These are phyloP conservation scores for Micrasema longulum DNA, from an alignment of 1,140 invertebrate species.

Conservation along the genomic window DNA sequence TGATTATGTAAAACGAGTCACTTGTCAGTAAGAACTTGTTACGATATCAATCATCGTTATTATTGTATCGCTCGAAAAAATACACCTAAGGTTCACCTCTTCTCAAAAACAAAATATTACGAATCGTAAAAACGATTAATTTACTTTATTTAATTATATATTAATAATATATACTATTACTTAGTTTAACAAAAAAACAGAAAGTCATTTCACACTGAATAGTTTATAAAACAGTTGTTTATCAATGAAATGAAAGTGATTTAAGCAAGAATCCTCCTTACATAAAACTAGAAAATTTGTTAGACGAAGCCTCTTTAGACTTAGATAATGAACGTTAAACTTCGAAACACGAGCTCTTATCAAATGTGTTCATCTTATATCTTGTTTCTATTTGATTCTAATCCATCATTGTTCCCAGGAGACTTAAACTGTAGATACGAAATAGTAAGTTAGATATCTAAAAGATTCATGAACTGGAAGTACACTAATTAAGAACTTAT, in stretches of 20 bases:
- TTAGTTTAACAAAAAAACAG: too few relatives aligned
- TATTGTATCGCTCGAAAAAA: slow-evolving; percentile 40
- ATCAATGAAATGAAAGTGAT: neutral
- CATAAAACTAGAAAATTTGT: neutral
- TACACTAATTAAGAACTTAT: neutral
- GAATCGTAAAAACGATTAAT: too few relatives aligned
- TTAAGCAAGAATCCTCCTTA: too few relatives aligned
- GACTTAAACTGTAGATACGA: slow-evolving; percentile 17
- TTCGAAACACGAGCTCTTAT: slow-evolving; percentile 1
- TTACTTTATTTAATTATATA: too few relatives aligned
- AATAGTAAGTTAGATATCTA: slow-evolving; percentile 20
- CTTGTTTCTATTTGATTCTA: slow-evolving; percentile 33
- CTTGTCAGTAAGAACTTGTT: slow-evolving; percentile 55
- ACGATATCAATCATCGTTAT: slow-evolving; percentile 54
- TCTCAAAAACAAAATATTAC: neutral
- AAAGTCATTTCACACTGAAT: too few relatives aligned
- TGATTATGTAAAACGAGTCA: slow-evolving; percentile 56
- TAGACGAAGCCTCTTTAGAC: neutral
- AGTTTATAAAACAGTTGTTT: too few relatives aligned
- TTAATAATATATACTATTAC: too few relatives aligned
- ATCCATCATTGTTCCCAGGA: slow-evolving; percentile 35
- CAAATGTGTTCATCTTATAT: slow-evolving; percentile 34
- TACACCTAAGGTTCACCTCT: slow-evolving; percentile 18
- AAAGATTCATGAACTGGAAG: neutral
- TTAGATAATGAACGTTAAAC: neutral